Evolutionary conservation across 2,797 vertebrate species (phyloP).

Genomic region (Coccyzus lansbergi): DNA sequence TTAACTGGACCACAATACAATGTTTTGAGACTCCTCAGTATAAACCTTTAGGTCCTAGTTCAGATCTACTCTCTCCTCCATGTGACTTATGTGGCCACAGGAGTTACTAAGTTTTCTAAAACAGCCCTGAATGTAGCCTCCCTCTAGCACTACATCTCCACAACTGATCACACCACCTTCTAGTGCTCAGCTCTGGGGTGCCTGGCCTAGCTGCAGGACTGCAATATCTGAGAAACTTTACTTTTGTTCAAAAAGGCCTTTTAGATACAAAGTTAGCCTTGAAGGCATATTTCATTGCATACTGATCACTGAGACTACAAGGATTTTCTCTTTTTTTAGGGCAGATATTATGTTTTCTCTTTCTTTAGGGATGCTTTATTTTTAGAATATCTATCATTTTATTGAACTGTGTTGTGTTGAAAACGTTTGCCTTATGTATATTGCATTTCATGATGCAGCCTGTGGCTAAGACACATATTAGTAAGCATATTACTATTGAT

Average conservation of each 20-base stretch:
- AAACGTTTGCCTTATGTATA: constrained; percentile 43
- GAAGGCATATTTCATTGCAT: not conserved
- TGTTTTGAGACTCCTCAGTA: not conserved
- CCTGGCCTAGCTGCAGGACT: not conserved
- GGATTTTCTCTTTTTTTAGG: not conserved
- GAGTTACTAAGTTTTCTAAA: not conserved
- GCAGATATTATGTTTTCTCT: not conserved
- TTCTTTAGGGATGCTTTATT: constrained; percentile 40
- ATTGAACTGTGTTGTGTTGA: constrained; percentile 27
- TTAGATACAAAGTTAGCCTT: not conserved
- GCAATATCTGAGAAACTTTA: not conserved
- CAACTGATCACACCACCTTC: not conserved
- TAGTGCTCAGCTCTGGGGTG: not conserved
- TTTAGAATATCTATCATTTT: constrained; percentile 47
- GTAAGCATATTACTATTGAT: constrained; percentile 65
- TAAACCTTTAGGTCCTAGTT: fast-evolving
- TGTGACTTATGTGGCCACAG: fast-evolving
- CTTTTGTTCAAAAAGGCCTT: not conserved
- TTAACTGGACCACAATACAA: not conserved
- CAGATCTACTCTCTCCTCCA: not conserved
- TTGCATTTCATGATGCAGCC: constrained; percentile 31
- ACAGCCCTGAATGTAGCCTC: not conserved
- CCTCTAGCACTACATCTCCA: fast-evolving
- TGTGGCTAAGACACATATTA: constrained; percentile 46
- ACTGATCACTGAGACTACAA: not conserved